phyloP scores from a whole-genome alignment of 30 jellyfish, hydroid and myxozoan genomes.

The Catostylus mosaicus region DNA sequence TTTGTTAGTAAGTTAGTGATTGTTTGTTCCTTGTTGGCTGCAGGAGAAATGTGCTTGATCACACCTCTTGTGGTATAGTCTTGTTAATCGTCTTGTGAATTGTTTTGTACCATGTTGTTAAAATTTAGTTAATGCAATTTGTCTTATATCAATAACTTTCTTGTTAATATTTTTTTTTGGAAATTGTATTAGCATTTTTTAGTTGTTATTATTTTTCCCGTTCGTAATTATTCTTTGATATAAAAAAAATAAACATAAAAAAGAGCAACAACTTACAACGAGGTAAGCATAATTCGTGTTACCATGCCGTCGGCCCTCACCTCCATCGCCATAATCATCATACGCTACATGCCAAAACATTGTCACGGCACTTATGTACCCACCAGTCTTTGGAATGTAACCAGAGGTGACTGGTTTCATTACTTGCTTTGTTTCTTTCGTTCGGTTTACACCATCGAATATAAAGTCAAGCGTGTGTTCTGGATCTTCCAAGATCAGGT shows the following conservation, averaged over 20 bases:
- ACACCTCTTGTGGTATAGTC: too few relatives aligned
- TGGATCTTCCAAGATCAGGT: not conserved
- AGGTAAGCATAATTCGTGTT: not conserved
- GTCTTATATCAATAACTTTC: not conserved
- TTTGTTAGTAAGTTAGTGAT: too few relatives aligned
- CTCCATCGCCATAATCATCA: not conserved
- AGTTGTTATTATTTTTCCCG: not conserved
- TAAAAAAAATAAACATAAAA: too few relatives aligned
- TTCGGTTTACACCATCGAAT: slow-evolving; percentile 10
- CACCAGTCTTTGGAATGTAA: slow-evolving; percentile 17
- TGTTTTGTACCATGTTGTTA: not conserved
- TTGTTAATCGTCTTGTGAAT: not conserved
- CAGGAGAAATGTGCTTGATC: too few relatives aligned
- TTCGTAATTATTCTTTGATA: not conserved
- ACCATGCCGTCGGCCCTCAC: not conserved
- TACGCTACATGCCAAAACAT: not conserved
- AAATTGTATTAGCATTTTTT: too few relatives aligned
- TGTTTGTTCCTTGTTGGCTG: too few relatives aligned
- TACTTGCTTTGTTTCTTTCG: not conserved
- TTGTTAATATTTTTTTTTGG: too few relatives aligned
- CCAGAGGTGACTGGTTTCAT: slow-evolving; percentile 7
- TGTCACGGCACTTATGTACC: not conserved
- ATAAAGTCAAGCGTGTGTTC: not conserved
- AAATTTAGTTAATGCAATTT: not conserved
- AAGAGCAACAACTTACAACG: not conserved